Evolutionary conservation across 2,797 vertebrate genomes (phyloP), one percentile per base, ranked within the genome.

Genomic region (Fundulus diaphanus): DNA sequence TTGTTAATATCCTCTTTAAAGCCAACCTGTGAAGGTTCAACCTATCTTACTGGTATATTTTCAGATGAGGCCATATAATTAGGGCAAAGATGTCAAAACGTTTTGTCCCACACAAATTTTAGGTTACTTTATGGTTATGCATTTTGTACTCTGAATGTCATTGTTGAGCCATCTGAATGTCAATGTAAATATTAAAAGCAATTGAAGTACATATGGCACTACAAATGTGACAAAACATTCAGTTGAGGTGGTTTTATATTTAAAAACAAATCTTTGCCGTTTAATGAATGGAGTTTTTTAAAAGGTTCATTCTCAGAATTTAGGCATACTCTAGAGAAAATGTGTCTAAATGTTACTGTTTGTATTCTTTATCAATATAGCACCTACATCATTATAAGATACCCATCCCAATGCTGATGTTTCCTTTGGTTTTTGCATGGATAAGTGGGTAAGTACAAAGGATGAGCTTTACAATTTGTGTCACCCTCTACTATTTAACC

Each of bases 11-110:
- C 35, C 16, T 59, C 51, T 46, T 27, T 75, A 57, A 29, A 66
- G 24, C 54, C 24, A 42, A 40, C 35, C 57, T 51, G 80, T 76
- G 77, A 49, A 37, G 65, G 46, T 77, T 67, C 73, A 83, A 54
- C 82, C 48, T 33, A 77, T 81, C 66, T 74, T 74, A 51, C 51
- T 82, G 61, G 82, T 72, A 24, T 74, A 66, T 78, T 73, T 37
- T 78, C 37, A 76, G 71, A 83, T 57, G 42, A 85, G 68, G 48
- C 22, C 31, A 73, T 15, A 59, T 77, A 83, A 87, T 83, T 73
- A 35, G 11, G 75, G 51, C 40, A 16, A 76, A 27, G 9, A n/a
- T 37, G 51, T 72, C 6, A 18, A 18, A 2, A 69, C 4, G 11
- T 66, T 79, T 57, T 65, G n/a, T n/a, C 57, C 27, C 31, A 46